Percentiles rank a stretch among this genome's conserved stretches.
phyloP scores from a whole-genome alignment of 2,797 vertebrate genomes.

The Rhabdophis nuchalis region DNA sequence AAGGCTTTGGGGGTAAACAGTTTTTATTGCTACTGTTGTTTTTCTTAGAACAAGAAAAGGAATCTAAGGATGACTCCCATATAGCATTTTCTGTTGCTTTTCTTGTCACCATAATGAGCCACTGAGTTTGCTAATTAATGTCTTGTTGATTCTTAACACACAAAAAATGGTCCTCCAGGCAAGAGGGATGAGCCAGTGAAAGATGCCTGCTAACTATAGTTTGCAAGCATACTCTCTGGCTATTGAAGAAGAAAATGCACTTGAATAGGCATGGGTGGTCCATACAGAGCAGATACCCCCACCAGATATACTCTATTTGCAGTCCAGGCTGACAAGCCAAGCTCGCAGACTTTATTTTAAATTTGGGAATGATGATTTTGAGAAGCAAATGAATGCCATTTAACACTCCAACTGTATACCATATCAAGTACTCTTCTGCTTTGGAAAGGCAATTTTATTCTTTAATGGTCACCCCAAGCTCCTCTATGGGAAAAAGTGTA shows the following conservation, averaged over 20 bases:
- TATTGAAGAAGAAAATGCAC: background rate
- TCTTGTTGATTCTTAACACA: background rate
- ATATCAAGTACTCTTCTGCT: background rate
- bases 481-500: background rate
- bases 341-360: background rate
- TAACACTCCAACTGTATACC: background rate
- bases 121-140: background rate
- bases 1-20: background rate
- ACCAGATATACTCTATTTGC: background rate
- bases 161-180: background rate
- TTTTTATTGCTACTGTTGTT: background rate
- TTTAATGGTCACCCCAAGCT: background rate
- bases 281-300: background rate
- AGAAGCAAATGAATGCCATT: background rate
- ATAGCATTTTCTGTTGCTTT: background rate
- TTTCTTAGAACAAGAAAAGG: background rate
- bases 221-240: background rate
- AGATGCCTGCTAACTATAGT: background rate
- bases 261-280: background rate
- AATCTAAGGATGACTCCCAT: background rate
- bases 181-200: background rate
- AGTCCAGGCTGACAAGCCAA: background rate
- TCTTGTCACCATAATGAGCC: background rate
- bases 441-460: background rate
- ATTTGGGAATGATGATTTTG: background rate